These are phyloP conservation scores for Ramphastos sulfuratus DNA, from an alignment of 2,113 vertebrate genomes.

Conservation along the genomic window DNA sequence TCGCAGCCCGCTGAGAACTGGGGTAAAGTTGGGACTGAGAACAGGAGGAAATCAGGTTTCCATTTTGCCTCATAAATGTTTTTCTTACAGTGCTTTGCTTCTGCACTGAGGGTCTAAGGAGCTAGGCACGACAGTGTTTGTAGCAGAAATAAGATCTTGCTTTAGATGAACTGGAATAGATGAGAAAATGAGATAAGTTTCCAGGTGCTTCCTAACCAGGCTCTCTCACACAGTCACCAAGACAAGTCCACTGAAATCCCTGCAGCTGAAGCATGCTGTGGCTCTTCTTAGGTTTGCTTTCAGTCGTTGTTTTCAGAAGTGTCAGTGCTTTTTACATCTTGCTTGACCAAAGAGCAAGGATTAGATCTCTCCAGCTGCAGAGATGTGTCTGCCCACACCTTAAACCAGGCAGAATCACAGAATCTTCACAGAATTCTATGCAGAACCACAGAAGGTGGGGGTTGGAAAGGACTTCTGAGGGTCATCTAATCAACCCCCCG, in stretches of 20 bases:
- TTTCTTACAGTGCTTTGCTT: neutral
- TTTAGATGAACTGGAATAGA: neutral
- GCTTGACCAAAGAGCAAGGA: neutral
- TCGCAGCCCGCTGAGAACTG: neutral
- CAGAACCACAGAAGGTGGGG: no score
- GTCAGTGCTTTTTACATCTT: neutral
- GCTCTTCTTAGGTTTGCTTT: neutral
- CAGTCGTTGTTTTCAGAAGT: neutral
- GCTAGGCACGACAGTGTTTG: neutral
- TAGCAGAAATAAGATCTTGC: slow-evolving; percentile 20
- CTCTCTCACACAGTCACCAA: neutral
- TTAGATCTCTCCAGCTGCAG: neutral
- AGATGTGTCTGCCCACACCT: neutral
- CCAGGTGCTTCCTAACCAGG: slow-evolving; percentile 28
- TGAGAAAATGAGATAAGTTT: slow-evolving; percentile 42
- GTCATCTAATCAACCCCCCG: no score
- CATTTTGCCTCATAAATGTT: slow-evolving; percentile 2
- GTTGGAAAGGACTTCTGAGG: no score
- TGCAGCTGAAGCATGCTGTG: neutral
- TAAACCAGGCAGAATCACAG: neutral
- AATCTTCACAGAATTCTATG: no score
- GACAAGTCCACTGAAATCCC: neutral
- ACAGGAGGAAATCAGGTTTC: slow-evolving; percentile 19
- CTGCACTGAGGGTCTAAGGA: neutral
- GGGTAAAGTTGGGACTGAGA: neutral